A percentile compares a stretch with the other conserved stretches of the same genome.
Evolutionary conservation across 2,888 invertebrate species (phyloP).

Genomic region (Drosophila cracens): DNA sequence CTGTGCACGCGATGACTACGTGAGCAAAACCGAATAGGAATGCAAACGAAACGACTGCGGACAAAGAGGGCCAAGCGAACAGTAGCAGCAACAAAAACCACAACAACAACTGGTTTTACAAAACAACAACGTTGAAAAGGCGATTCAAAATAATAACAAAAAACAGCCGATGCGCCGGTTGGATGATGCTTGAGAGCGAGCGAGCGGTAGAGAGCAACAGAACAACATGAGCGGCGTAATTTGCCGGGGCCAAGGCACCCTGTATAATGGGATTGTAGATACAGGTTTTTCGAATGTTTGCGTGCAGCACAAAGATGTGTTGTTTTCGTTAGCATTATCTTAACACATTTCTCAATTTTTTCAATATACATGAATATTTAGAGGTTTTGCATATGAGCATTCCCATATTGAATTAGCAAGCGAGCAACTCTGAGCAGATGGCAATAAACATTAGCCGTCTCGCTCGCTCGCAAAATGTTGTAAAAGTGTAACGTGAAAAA

Average conservation of each 20-base stretch:
- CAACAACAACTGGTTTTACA: slow-evolving; percentile 56
- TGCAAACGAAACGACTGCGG: slow-evolving; percentile 16
- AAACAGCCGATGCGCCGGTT: slow-evolving; percentile 79
- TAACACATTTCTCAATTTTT: background rate
- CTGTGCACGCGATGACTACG: slow-evolving; percentile 76
- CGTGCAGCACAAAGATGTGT: slow-evolving; percentile 16
- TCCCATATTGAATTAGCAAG: slow-evolving; percentile 10
- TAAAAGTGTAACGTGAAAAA: slow-evolving; percentile 48
- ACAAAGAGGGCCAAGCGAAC: slow-evolving; percentile 50
- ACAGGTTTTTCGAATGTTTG: slow-evolving; percentile 61
- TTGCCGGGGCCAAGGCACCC: slow-evolving; percentile 64
- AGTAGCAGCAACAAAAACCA: slow-evolving; percentile 5
- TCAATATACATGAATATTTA: background rate
- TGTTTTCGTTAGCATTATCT: slow-evolving; percentile 52
- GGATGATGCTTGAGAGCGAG: slow-evolving; percentile 26
- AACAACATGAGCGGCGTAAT: slow-evolving; percentile 34
- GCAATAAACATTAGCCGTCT: slow-evolving; percentile 22
- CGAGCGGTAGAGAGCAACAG: slow-evolving; percentile 23
- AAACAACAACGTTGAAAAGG: slow-evolving; percentile 43
- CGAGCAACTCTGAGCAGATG: slow-evolving; percentile 3
- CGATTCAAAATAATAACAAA: slow-evolving; percentile 75
- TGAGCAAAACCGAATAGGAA: slow-evolving; percentile 69
- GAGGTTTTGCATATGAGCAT: background rate
- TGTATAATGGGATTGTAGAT: slow-evolving; percentile 53
- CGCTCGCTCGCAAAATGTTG: slow-evolving; percentile 32